phyloP scores from a whole-genome alignment of 35 echinoderm and acorn worm genomes.

The Acanthaster planci region DNA sequence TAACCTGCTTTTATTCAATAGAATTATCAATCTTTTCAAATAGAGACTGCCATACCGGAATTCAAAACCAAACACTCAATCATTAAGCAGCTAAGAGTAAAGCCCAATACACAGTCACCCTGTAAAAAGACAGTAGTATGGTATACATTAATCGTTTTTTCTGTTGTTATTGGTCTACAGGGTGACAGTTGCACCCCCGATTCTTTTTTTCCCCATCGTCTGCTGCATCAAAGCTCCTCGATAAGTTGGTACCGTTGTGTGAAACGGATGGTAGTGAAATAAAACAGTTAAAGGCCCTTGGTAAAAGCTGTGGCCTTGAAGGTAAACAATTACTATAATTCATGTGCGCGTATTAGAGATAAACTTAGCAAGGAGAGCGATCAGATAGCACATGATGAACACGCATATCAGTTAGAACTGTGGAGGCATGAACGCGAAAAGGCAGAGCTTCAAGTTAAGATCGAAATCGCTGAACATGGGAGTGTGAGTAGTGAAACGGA shows the following conservation, averaged over 20 bases:
- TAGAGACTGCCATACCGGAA: too few relatives aligned
- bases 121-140: too few relatives aligned
- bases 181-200: neutral
- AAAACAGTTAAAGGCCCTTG: neutral
- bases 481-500: neutral
- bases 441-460: slow-evolving; percentile 31
- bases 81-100: too few relatives aligned
- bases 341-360: neutral
- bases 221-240: neutral
- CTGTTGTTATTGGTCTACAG: neutral
- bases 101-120: too few relatives aligned
- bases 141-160: neutral
- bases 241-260: neutral
- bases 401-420: slow-evolving; percentile 44
- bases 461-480: slow-evolving; percentile 5
- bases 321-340: slow-evolving; percentile 20
- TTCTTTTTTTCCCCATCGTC: neutral
- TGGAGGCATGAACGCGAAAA: slow-evolving; percentile 27
- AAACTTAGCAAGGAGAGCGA: slow-evolving; percentile 7
- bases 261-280: neutral
- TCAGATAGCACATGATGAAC: slow-evolving; percentile 41
- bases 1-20: too few relatives aligned
- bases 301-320: slow-evolving; percentile 16
- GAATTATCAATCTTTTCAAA: too few relatives aligned
- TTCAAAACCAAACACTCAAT: too few relatives aligned